Conservation (phyloP, 2,888 invertebrate genomes). For the Aleiodes testaceus region DNA sequence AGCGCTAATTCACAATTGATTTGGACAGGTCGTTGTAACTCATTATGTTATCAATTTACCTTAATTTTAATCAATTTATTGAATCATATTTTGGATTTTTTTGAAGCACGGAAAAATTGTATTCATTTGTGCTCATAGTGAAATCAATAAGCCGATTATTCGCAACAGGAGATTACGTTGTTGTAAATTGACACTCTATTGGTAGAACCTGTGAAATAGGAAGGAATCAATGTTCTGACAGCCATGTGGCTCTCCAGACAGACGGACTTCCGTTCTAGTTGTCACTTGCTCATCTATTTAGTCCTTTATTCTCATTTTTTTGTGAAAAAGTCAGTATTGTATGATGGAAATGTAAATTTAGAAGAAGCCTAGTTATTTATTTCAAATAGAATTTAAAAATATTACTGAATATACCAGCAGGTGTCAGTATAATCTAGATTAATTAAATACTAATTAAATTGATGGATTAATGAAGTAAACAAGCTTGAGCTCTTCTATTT, state of each 20-base stretch:
- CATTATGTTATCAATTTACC: slow-evolving; percentile 27
- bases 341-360: too few species aligned
- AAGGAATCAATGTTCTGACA: slow-evolving; percentile 18
- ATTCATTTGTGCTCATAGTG: slow-evolving; percentile 50
- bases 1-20: slow-evolving; percentile 45
- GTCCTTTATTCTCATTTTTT: slow-evolving; percentile 13
- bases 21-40: slow-evolving; percentile 44
- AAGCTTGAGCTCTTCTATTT: too few species aligned
- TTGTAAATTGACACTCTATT: slow-evolving; percentile 63
- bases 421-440: too few species aligned
- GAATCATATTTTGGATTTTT: neutral
- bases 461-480: too few species aligned
- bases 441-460: too few species aligned
- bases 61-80: slow-evolving; percentile 1
- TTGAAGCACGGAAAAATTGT: neutral
- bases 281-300: slow-evolving; percentile 22
- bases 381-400: too few species aligned
- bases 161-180: slow-evolving; percentile 65
- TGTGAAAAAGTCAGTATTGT: too few species aligned
- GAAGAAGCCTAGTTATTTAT: too few species aligned
- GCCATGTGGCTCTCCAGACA: slow-evolving; percentile 26
- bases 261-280: slow-evolving; percentile 50
- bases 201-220: slow-evolving; percentile 14
- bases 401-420: too few species aligned
- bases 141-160: slow-evolving; percentile 70